These are phyloP conservation scores for Hesperophylax magnus DNA, from an alignment of 1,140 invertebrate genomes.

Conservation along the genomic window DNA sequence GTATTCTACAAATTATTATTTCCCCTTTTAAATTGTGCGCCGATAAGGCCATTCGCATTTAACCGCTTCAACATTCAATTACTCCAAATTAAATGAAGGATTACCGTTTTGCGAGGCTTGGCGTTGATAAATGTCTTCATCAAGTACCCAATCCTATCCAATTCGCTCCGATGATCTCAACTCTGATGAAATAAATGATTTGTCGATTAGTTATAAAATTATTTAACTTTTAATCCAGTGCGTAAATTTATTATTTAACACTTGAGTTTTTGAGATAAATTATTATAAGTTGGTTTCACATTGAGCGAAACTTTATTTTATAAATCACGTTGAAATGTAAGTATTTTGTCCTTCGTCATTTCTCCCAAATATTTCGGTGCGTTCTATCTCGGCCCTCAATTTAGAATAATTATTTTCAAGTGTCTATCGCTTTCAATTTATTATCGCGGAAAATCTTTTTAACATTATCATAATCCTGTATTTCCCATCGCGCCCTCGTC, in stretches of 20 bases:
- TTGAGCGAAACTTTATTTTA: too few relatives aligned
- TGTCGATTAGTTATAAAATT: too few relatives aligned
- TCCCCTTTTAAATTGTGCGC: slow-evolving; percentile 17
- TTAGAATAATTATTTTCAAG: too few relatives aligned
- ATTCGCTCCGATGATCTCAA: not conserved
- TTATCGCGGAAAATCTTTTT: not conserved
- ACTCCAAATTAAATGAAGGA: slow-evolving; percentile 29
- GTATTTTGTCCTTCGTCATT: too few relatives aligned
- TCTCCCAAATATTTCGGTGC: too few relatives aligned
- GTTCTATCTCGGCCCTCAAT: too few relatives aligned
- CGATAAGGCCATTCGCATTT: slow-evolving; percentile 33
- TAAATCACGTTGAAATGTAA: too few relatives aligned
- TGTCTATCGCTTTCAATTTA: slow-evolving; percentile 1
- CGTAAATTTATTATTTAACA: too few relatives aligned
- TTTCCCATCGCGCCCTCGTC: not conserved
- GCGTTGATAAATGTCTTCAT: slow-evolving; percentile 19
- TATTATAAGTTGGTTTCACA: too few relatives aligned
- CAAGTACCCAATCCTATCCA: not conserved
- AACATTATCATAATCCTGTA: not conserved
- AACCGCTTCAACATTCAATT: slow-evolving; percentile 33
- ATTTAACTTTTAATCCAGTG: too few relatives aligned
- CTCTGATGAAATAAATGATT: too few relatives aligned
- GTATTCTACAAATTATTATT: slow-evolving; percentile 37
- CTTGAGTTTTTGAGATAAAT: too few relatives aligned
- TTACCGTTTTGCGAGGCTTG: not conserved